Base-by-base conservation (phyloP, 2,888 invertebrate species). In the Nephrotoma guestfalica region DNA sequence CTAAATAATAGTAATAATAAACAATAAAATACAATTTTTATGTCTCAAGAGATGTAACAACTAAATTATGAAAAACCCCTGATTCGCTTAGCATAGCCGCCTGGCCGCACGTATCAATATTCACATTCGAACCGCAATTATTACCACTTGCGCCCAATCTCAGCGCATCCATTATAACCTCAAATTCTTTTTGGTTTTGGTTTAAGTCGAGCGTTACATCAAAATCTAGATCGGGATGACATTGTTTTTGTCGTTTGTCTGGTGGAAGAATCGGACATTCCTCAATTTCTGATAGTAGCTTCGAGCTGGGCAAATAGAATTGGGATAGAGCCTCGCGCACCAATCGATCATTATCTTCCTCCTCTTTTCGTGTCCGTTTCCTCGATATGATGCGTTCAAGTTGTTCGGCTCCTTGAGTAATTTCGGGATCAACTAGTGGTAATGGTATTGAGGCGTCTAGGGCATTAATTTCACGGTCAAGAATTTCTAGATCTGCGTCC, bases 251-350 rank as follows among this genome's bases (percentile, higher is more conserved):
- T 87, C 89, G 89, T 89, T 85, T 86, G 0, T 83, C 45, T 3
- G 86, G 83, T 9, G 84, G 41, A 92, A 88, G 85, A 18, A 91
- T 87, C 0, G 91, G 91, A 88, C 93, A 94, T 88, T 94, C 94
- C 89, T 95, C 94, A 87, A 95, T 94, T 87, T 94, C 94, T 43
- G 95, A 94, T 87, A 95, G 92, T 89, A 95, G 92, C 87, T 94
- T 92, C 42, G 95, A 95, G 0, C 95, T 94, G 11, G 95, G 94
- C 87, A 95, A 94, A 90, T 95, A 95, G 89, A 95, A 95, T 89
- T 95, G 95, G 87, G 94, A 94, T 87, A 95, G 92, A 5, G 95
- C 94, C 89, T 94, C 95, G 88, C 94, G 94, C 84, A 95, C 94
- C 89, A 94, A 93, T 86, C 94, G 93, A 89, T 95, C 95, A 88